phyloP scores from a whole-genome alignment of 2,888 invertebrate species.

The Metalampra italica region DNA sequence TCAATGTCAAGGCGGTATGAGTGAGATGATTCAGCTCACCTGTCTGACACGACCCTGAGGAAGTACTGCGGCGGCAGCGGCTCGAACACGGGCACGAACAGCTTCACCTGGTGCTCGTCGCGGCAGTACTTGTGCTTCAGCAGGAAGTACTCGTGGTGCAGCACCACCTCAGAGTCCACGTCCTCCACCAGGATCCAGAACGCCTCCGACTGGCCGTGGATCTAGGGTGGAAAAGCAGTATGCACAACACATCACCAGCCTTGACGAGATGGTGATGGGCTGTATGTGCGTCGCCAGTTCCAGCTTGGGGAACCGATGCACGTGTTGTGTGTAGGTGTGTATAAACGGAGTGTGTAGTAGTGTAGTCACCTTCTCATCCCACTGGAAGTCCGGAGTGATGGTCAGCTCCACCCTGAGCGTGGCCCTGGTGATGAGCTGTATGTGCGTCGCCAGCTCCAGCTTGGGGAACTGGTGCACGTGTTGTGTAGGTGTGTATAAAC shows the following conservation, averaged over 20 bases:
- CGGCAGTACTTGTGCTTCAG: constrained; percentile 95
- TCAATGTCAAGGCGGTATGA: too few species aligned
- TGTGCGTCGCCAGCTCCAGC: constrained; percentile 96
- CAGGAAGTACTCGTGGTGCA: constrained; percentile 97
- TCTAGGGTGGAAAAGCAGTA: constrained; percentile 63
- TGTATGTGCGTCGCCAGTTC: constrained; percentile 98
- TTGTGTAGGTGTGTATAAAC: too few species aligned
- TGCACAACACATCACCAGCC: background rate
- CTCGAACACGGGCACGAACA: constrained; percentile 99
- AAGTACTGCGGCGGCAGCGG: constrained; percentile 99
- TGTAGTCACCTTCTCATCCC: constrained; percentile 94
- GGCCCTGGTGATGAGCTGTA: constrained; percentile 97
- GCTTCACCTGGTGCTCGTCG: constrained; percentile 97
- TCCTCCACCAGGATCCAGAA: constrained; percentile 94
- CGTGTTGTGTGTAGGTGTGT: constrained; percentile 30
- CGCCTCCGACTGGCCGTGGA: constrained; percentile 88
- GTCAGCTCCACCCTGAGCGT: constrained; percentile 97
- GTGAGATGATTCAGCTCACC: constrained; percentile 50
- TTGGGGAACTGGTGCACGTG: constrained; percentile 96
- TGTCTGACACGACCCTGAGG: constrained; percentile 91
- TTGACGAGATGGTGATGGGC: constrained; percentile 97
- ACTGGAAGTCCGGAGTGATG: constrained; percentile 98
- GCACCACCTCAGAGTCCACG: constrained; percentile 91
- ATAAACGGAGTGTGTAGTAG: too few species aligned
- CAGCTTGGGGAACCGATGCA: constrained; percentile 97